phyloP scores from a whole-genome alignment of 2,113 vertebrate genomes.

The Trogon melanurus region DNA sequence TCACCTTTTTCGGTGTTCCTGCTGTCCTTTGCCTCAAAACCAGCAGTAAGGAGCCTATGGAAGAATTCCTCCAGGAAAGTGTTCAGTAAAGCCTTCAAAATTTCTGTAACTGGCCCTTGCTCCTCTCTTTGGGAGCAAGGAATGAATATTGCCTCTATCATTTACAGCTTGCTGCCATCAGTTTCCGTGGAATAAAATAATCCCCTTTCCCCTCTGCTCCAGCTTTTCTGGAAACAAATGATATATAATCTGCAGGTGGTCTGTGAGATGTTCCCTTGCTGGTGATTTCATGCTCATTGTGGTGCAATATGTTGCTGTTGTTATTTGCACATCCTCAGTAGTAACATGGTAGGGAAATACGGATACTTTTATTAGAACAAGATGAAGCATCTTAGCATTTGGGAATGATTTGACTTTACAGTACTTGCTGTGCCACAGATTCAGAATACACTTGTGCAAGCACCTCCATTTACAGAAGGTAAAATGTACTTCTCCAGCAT shows the following conservation, averaged over 20 bases:
- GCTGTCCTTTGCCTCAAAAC: background rate
- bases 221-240: conserved; percentile 19
- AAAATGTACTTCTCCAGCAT: background rate
- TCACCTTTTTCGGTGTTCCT: background rate
- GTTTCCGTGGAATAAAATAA: conserved; percentile 41
- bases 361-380: conserved; percentile 11
- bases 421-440: background rate
- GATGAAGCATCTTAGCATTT: conserved; percentile 14
- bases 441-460: background rate
- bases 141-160: background rate
- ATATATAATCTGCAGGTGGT: conserved; percentile 59
- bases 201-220: background rate
- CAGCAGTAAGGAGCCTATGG: background rate
- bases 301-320: background rate
- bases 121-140: background rate
- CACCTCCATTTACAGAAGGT: background rate
- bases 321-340: conserved; percentile 58
- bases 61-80: background rate
- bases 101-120: conserved; percentile 28
- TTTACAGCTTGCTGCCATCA: conserved; percentile 35
- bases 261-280: conserved; percentile 19
- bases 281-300: background rate
- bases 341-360: background rate
- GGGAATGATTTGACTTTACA: background rate
- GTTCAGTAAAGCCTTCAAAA: background rate